Evolutionary conservation across 53 echinoderm and acorn worm genomes (phyloP), one percentile per base, ranked within the genome.

Genomic region (Paracentrotus lividus): DNA sequence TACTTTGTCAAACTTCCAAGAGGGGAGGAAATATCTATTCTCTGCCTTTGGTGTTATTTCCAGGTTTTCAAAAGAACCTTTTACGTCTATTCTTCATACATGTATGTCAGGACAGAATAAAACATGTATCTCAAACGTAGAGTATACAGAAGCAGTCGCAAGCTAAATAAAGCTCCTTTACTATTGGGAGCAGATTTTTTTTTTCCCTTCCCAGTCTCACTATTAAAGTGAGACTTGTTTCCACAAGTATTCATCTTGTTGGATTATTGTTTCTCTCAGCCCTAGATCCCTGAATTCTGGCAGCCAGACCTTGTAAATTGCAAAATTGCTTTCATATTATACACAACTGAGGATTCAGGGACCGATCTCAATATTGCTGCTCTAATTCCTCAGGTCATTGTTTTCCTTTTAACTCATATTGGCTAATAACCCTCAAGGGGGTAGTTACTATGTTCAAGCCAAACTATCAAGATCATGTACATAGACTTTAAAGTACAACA

Each of bases 51-150:
- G 81, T 81, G 81, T 47, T 81, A 44, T 81, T 81, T 47, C 81
- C 44, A 81, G 44, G 13, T 27, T 47, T 81, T 81, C 81, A 45
- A 81, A 47, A 81, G 81, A 81, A 47, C 81, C 47, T 81, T 81
- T 81, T 45, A 81, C 44, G 44, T 81, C 72, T 27, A 45, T 81
- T 81, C 81, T 47, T 81, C 24, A 81, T 8, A n/a, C n/a, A n/a
- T n/a, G n/a, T n/a, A n/a, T 81, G 81, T 81, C 81, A 81, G 81
- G 47, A 12, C 47, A 45, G 81, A 81, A 81, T 81, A 81, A 81
- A 47, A 47, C 44, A 81, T 47, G n/a, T 20, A 21, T 47, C 81
- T 81, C 44, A 44, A 81, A 14, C 47, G 4, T 81, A 44, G 9
- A n/a, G 47, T 44, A n/a, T n/a, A 47, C 23, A 76, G 42, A 76